These are phyloP conservation scores for Arbacia lixula DNA, from an alignment of 53 echinoderm and acorn worm genomes.

Conservation along the genomic window DNA sequence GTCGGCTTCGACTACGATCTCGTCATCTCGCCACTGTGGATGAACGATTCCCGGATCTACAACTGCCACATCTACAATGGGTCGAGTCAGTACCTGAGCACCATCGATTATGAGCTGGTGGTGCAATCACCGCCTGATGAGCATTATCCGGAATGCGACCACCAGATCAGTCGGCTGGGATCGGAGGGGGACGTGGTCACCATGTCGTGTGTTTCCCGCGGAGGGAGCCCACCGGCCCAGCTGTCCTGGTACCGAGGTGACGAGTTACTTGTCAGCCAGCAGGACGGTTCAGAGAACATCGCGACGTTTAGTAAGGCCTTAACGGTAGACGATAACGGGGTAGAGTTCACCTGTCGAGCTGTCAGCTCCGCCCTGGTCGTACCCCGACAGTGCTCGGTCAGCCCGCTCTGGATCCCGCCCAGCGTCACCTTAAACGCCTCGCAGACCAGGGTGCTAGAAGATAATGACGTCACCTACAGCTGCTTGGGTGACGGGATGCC, in stretches of 20 bases:
- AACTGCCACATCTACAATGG: slow-evolving; percentile 11
- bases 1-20: background rate
- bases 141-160: slow-evolving; percentile 7
- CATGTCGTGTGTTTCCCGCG: slow-evolving; percentile 18
- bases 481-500: slow-evolving; percentile 47
- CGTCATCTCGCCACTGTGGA: background rate
- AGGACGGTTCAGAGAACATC: background rate
- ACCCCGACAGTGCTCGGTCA: slow-evolving; percentile 4
- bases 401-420: slow-evolving; percentile 8
- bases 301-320: slow-evolving; percentile 9
- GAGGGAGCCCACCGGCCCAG: slow-evolving; percentile 30
- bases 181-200: background rate
- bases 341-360: slow-evolving; percentile 1
- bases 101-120: slow-evolving; percentile 29
- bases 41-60: background rate
- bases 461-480: slow-evolving; percentile 43
- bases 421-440: slow-evolving; percentile 5
- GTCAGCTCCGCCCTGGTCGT: background rate
- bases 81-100: background rate
- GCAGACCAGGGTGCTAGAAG: background rate
- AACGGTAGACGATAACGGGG: slow-evolving; percentile 22
- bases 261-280: background rate
- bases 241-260: slow-evolving; percentile 25
- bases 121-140: background rate
- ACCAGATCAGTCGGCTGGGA: background rate